phyloP scores from a whole-genome alignment of 1,140 invertebrate genomes.

The Drosophila arizonae region DNA sequence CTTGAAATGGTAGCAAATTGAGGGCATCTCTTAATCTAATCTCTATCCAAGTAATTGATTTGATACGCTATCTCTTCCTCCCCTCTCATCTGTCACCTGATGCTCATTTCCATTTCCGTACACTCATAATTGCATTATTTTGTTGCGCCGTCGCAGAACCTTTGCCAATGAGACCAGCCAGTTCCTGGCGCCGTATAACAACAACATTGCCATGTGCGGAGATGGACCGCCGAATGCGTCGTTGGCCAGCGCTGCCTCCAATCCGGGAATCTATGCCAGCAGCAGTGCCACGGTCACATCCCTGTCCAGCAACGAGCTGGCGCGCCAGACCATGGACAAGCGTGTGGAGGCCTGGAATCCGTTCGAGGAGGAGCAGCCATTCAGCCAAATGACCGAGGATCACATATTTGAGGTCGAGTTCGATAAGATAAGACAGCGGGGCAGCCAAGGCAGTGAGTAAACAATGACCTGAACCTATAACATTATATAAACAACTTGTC shows the following conservation, averaged over 20 bases:
- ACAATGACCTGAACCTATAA: neutral
- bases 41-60: conserved; percentile 13
- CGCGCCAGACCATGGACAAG: conserved; percentile 62
- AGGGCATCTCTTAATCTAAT: neutral
- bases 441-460: conserved; percentile 90
- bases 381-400: conserved; percentile 91
- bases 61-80: conserved; percentile 3
- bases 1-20: too few relatives aligned
- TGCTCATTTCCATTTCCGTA: conserved; percentile 21
- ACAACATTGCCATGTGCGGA: conserved; percentile 58
- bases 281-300: conserved; percentile 47
- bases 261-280: conserved; percentile 70
- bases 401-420: conserved; percentile 94
- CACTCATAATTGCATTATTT: conserved; percentile 40
- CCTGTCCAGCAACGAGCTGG: conserved; percentile 71
- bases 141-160: conserved; percentile 83
- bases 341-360: conserved; percentile 90
- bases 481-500: too few relatives aligned
- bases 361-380: conserved; percentile 90
- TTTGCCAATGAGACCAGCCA: conserved; percentile 90
- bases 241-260: conserved; percentile 60
- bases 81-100: neutral
- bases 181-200: conserved; percentile 89
- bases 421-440: conserved; percentile 90
- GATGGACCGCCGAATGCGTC: conserved; percentile 56